Evolutionary conservation across 2,888 invertebrate species (phyloP).

Genomic region (Hirtodrosophila duncani): DNA sequence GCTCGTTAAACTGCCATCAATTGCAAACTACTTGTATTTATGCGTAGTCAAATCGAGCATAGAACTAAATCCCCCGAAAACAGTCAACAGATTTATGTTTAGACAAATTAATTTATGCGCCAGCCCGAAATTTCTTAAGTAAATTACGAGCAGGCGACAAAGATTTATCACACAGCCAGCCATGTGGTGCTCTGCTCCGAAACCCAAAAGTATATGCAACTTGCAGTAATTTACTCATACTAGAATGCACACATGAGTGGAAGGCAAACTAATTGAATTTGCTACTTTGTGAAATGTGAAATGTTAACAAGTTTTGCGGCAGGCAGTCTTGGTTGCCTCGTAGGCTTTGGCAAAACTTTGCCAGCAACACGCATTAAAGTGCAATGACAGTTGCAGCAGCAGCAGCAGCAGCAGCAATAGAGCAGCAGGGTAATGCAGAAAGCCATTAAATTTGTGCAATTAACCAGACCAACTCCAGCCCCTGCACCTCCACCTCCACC

Average conservation of each 20-base stretch:
- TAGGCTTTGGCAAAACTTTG: constrained; percentile 28
- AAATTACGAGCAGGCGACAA: constrained; percentile 40
- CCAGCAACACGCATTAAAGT: constrained; percentile 50
- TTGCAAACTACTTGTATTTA: constrained; percentile 32
- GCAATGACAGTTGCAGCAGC: constrained; percentile 47
- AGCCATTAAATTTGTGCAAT: constrained; percentile 59
- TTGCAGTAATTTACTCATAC: constrained; percentile 57
- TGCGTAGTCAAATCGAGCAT: constrained; percentile 7
- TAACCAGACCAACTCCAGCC: constrained; percentile 51
- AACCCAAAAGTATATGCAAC: constrained; percentile 27
- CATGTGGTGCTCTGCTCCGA: too few relatives aligned
- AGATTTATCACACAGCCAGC: constrained; percentile 51
- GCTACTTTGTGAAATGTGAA: constrained; percentile 65
- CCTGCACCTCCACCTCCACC: neutral
- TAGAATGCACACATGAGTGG: constrained; percentile 32
- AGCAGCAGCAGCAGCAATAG: constrained; percentile 22
- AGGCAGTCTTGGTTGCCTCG: constrained; percentile 35
- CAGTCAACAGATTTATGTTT: constrained; percentile 58
- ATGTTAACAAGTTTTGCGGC: constrained; percentile 67
- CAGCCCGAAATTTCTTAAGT: constrained; percentile 49
- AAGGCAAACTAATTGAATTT: constrained; percentile 64
- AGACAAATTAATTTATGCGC: constrained; percentile 62
- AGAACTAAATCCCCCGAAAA: neutral
- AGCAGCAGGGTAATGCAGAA: too few relatives aligned
- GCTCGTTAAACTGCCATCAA: constrained; percentile 33